Evolutionary conservation across 1,140 invertebrate species (phyloP).

Genomic region (Aleiodes sp.): DNA sequence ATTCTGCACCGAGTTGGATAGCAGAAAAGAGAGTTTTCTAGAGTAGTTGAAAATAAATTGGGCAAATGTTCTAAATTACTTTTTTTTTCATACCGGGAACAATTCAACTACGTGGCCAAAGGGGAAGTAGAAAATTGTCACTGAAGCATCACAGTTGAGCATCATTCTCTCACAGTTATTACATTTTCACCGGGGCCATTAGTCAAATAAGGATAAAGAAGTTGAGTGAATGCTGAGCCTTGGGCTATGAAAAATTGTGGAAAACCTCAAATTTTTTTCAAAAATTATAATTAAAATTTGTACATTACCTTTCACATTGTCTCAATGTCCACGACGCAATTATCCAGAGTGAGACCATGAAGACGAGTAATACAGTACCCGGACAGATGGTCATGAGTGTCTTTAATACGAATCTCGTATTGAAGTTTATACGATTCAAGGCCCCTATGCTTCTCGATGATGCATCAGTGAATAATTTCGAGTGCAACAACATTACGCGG

Average conservation of each 20-base stretch:
- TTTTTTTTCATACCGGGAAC: too few species aligned
- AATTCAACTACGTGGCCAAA: too few species aligned
- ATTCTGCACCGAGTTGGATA: background rate
- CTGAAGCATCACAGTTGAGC: background rate
- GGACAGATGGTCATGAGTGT: slow-evolving; percentile 99
- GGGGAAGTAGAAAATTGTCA: background rate
- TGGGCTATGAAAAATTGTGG: background rate
- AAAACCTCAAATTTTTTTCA: background rate
- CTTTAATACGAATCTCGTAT: slow-evolving; percentile 98
- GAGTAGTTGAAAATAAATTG: background rate
- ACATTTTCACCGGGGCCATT: slow-evolving; percentile 3
- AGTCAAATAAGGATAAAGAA: background rate
- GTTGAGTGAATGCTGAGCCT: background rate
- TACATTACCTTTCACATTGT: slow-evolving; percentile 94
- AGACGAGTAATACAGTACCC: slow-evolving; percentile 96
- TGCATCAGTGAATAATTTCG: slow-evolving; percentile 98
- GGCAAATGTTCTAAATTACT: too few species aligned
- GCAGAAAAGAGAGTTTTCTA: background rate
- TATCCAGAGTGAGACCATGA: slow-evolving; percentile 99
- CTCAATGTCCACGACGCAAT: slow-evolving; percentile 98
- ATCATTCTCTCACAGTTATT: background rate
- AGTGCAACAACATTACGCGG: slow-evolving; percentile 98
- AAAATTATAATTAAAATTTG: slow-evolving; percentile 22
- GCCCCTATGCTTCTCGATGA: slow-evolving; percentile 94
- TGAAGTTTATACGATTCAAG: slow-evolving; percentile 99